Evolutionary conservation across 1,140 invertebrate species (phyloP), one percentile per base, ranked within the genome.

Genomic region (Dreissena rostriformis): DNA sequence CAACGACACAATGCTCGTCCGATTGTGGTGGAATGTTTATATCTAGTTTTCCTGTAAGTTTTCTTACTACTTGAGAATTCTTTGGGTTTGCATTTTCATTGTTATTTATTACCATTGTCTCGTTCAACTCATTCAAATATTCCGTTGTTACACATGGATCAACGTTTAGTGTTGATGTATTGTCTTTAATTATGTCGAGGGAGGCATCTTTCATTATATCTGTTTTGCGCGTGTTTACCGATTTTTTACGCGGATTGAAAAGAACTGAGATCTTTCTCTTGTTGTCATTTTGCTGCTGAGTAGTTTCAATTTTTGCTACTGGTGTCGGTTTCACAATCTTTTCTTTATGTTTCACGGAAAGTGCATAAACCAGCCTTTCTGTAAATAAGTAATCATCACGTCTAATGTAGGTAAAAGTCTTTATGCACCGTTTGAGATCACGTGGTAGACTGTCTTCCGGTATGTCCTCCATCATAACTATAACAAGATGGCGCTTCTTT

Each of bases 371-470:
- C 5, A 90, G 80, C 65, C 89, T 85, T 73, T 92, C 90, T 53
- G 72, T 86, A 77, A 92, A 91, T 14, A 91, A 74, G 10, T 67
- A 81, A 80, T 92, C 91, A 28, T 85, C 76, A 14, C 86, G 88
- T 14, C 87, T 66, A 1, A 99, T 94, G 93, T 97, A 98, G 0
- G 97, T 97, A 94, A 97, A 98, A 17, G 97, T 98, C 92, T 98
- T 98, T 77, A 99, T 95, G 93, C 98, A 98, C 39, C 98, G 94
- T 87, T 97, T 95, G 85, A 98, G 96, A 93, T 98, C 97, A 0
- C 97, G 97, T 92, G 98, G 97, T 68, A 98, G 94, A 91, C 98
- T 97, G 39, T 84, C 80, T 52, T 88, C 82, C n/a, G 84, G 88
- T 28, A 89, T 89, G 57, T 89, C 85, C 80, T 92, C 87, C 80